Base-by-base conservation (phyloP, 2,888 invertebrate species). In the Drosophila cognata region DNA sequence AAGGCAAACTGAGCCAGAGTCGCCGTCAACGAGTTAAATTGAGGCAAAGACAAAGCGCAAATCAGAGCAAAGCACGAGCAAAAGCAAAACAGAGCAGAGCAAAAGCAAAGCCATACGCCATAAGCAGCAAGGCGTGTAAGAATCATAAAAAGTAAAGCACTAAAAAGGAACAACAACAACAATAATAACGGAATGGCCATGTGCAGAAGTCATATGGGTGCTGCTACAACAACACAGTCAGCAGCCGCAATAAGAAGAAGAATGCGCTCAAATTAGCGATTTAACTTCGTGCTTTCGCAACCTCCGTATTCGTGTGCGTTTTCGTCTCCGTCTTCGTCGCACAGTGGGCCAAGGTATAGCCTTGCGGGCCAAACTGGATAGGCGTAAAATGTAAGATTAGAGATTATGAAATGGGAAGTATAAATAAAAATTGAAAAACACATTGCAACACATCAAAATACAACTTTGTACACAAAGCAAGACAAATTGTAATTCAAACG, bases 51-150 rank as follows among this genome's bases (percentile, higher is more conserved):
- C 55, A 73, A 58, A 67, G 50, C 29, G 71, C 62, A 66, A 78
- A 75, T 55, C 38, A 52, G 56, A 59, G 51, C 59, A 57, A 65
- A 66, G 62, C 36, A 68, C 70, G 21, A 66, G 62, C 59, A 67
- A 52, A 68, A 68, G 57, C 31, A 70, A 74, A 71, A 62, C 56
- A 71, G 55, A 66, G 43, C 33, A 57, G 71, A 64, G 70, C 62
- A 66, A 76, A 73, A 59, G 71, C 62, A 66, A 78, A 75, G 71
- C 31, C 59, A 51, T 56, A 56, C n/a, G 62, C 38, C 74, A 79
- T 64, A 75, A 75, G 83, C 83, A 85, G 65, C 84, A 82, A 86
- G 81, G 79, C 84, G 81, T 85, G 84, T 87, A 79, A 73, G 76
- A 79, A 79, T 73, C 76, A 73, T 76, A 71, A 79, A 73, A 76